These are phyloP conservation scores for Cyanoderma ruficeps DNA, from an alignment of 2,113 vertebrate species.

Conservation along the genomic window DNA sequence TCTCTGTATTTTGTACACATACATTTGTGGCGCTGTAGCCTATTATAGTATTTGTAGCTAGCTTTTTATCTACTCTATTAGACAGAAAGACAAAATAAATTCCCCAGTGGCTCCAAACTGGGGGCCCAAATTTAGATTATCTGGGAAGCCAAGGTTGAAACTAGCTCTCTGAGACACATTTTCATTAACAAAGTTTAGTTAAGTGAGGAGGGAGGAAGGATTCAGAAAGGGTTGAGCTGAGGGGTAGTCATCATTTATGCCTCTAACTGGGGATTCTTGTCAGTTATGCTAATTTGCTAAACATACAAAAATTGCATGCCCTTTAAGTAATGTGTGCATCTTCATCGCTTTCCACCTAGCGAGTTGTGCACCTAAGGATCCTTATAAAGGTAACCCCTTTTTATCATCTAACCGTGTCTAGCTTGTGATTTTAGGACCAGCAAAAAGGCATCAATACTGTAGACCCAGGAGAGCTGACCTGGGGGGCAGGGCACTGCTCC, in stretches of 20 bases:
- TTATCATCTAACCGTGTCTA: neutral
- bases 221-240: neutral
- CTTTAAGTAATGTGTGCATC: accelerated
- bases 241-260: neutral
- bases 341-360: accelerated
- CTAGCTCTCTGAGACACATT: accelerated
- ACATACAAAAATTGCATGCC: neutral
- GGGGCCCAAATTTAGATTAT: neutral
- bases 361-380: neutral
- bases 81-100: neutral
- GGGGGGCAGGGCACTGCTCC: neutral
- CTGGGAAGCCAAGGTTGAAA: neutral
- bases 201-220: accelerated
- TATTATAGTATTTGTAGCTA: accelerated
- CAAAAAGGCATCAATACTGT: neutral
- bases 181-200: neutral
- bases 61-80: neutral
- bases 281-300: neutral
- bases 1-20: neutral
- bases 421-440: neutral
- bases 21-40: neutral
- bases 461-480: neutral
- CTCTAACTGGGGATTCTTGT: neutral
- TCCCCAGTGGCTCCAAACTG: neutral
- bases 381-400: neutral